Evolutionary conservation across 1,140 invertebrate genomes (phyloP).

Genomic region (Drosophila santomea): DNA sequence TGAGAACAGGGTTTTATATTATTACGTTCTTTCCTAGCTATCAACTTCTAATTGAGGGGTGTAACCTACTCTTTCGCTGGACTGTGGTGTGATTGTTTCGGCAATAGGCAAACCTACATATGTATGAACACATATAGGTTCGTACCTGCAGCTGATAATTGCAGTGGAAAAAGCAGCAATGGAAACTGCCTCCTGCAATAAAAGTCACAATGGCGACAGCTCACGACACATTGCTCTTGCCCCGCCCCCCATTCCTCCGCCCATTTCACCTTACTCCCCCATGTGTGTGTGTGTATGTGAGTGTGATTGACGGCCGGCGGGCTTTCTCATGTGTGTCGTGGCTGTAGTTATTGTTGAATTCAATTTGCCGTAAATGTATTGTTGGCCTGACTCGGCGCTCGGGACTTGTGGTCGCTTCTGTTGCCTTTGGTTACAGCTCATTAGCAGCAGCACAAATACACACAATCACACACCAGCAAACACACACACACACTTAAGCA

Average conservation of each 20-base stretch:
- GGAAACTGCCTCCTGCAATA: constrained; percentile 46
- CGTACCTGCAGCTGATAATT: constrained; percentile 52
- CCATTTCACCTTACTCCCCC: constrained; percentile 10
- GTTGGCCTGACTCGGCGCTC: constrained; percentile 20
- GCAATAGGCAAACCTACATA: constrained; percentile 5
- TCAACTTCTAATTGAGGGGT: not conserved
- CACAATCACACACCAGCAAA: not conserved
- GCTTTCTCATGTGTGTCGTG: constrained; percentile 18
- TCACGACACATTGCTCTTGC: constrained; percentile 41
- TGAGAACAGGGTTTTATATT: too few relatives aligned
- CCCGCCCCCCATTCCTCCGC: not conserved
- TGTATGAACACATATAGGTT: not conserved
- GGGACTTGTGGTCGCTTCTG: constrained; percentile 45
- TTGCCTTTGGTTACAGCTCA: constrained; percentile 68
- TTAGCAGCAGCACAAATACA: constrained; percentile 49
- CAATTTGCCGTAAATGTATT: constrained; percentile 65
- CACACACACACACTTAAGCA: not conserved
- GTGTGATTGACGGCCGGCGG: constrained; percentile 40
- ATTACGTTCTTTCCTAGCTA: too few relatives aligned
- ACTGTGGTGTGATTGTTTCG: not conserved
- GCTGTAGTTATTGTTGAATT: constrained; percentile 56
- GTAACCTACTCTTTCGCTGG: not conserved
- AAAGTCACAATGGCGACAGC: constrained; percentile 51
- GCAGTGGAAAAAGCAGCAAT: constrained; percentile 40
- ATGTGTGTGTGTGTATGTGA: constrained; percentile 6